These are phyloP conservation scores for Macropodus opercularis DNA, from an alignment of 2,797 vertebrate genomes.

Conservation along the genomic window DNA sequence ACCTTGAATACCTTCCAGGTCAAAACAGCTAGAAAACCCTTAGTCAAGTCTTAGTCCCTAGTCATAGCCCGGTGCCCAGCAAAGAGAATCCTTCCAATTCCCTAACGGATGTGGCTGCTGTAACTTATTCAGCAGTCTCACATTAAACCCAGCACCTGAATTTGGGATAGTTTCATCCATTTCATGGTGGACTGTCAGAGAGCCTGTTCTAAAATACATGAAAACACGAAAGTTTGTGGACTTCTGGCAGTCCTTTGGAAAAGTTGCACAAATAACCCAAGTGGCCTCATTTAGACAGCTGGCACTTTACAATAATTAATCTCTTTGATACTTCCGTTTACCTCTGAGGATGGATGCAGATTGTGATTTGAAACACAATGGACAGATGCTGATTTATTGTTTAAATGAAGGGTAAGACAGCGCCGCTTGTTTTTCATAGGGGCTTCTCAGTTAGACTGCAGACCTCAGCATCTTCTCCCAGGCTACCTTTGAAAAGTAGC, in stretches of 20 bases:
- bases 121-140: slow-evolving; percentile 69
- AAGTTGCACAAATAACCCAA: slow-evolving; percentile 15
- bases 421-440: slow-evolving; percentile 25
- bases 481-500: slow-evolving; percentile 2
- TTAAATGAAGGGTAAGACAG: slow-evolving; percentile 5
- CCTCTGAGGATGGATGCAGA: not conserved
- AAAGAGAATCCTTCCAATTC: slow-evolving; percentile 68
- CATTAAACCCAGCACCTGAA: slow-evolving; percentile 45
- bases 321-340: slow-evolving; percentile 24
- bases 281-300: slow-evolving; percentile 9
- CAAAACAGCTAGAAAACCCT: slow-evolving; percentile 14
- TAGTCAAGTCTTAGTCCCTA: slow-evolving; percentile 28
- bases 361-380: slow-evolving; percentile 2
- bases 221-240: slow-evolving; percentile 30
- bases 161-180: slow-evolving; percentile 53
- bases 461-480: slow-evolving; percentile 9
- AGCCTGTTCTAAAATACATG: slow-evolving; percentile 45
- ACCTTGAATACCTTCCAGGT: slow-evolving; percentile 9
- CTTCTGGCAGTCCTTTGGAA: slow-evolving; percentile 15
- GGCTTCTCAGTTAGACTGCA: slow-evolving; percentile 12
- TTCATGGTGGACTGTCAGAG: slow-evolving; percentile 38
- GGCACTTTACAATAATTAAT: slow-evolving; percentile 22
- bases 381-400: slow-evolving; percentile 7
- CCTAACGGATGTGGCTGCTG: slow-evolving; percentile 60
- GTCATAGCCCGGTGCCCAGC: slow-evolving; percentile 38